Percentiles rank a stretch among this genome's conserved stretches.
Conservation (phyloP, 2,113 vertebrate species). For the Bos indicus region DNA sequence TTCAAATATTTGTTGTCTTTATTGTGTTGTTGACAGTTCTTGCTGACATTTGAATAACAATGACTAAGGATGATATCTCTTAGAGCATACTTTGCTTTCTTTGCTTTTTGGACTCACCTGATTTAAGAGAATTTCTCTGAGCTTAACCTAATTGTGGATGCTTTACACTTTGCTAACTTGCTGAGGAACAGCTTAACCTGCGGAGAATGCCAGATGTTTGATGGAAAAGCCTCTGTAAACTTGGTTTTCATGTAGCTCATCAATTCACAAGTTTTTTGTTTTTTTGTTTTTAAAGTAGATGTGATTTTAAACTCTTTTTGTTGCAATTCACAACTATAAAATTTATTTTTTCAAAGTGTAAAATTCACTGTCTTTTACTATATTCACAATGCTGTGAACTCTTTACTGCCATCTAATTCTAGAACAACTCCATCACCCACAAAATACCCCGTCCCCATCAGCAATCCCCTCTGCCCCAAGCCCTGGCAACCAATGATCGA, state of each 20-base stretch:
- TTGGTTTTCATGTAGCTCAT: neutral
- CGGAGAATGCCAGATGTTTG: neutral
- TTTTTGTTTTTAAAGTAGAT: neutral
- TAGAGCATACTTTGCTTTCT: neutral
- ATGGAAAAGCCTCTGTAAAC: neutral
- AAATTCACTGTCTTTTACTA: neutral
- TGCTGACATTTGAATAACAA: slow-evolving; percentile 16
- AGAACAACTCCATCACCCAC: neutral
- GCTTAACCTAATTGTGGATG: neutral
- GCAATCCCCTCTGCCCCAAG: fast-evolving
- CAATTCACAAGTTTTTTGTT: neutral
- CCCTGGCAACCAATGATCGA: neutral
- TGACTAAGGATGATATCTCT: neutral
- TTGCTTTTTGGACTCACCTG: neutral
- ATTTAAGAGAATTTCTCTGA: neutral
- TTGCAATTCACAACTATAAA: neutral
- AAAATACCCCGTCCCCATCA: neutral
- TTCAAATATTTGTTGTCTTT: neutral
- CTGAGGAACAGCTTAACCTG: neutral
- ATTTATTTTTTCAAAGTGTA: neutral
- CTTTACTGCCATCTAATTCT: neutral
- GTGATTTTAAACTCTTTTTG: neutral
- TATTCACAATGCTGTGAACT: neutral
- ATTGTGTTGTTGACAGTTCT: neutral
- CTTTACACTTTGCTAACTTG: neutral